phyloP scores from a whole-genome alignment of 2,797 vertebrate genomes.

The Esox masquinongy region DNA sequence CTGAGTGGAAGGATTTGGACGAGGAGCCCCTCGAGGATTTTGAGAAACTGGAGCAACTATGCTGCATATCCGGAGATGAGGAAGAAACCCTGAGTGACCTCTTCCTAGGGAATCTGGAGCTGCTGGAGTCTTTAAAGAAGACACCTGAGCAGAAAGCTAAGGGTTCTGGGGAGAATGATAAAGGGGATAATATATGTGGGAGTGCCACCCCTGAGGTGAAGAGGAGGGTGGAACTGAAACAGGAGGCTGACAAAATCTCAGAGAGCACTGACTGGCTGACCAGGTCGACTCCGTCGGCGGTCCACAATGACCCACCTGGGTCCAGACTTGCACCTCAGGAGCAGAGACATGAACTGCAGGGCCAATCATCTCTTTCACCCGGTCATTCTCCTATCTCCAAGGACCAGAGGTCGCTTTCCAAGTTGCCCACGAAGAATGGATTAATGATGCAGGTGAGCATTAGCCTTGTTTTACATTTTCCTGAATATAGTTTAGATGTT shows the following conservation, averaged over 20 bases:
- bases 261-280: conserved; percentile 35
- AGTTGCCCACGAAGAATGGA: conserved; percentile 78
- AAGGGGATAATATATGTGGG: conserved; percentile 30
- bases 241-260: conserved; percentile 37
- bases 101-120: conserved; percentile 77
- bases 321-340: conserved; percentile 42
- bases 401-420: conserved; percentile 73
- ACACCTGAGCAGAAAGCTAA: conserved; percentile 60
- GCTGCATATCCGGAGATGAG: conserved; percentile 80
- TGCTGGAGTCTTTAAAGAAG: conserved; percentile 79
- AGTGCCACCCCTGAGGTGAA: conserved; percentile 38
- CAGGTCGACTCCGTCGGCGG: conserved; percentile 28
- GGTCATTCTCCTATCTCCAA: conserved; percentile 63
- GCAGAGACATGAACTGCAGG: conserved; percentile 42
- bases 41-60: conserved; percentile 81
- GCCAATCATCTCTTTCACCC: conserved; percentile 36
- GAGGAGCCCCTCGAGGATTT: conserved; percentile 82
- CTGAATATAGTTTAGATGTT: neutral
- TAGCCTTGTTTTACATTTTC: neutral
- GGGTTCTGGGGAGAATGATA: conserved; percentile 24
- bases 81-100: conserved; percentile 75
- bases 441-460: conserved; percentile 84
- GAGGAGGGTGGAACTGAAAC: conserved; percentile 43
- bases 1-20: conserved; percentile 83
- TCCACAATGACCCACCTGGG: conserved; percentile 40